Evolutionary conservation across 2,888 invertebrate genomes (phyloP).

Genomic region (Sphaeridia pumilis): DNA sequence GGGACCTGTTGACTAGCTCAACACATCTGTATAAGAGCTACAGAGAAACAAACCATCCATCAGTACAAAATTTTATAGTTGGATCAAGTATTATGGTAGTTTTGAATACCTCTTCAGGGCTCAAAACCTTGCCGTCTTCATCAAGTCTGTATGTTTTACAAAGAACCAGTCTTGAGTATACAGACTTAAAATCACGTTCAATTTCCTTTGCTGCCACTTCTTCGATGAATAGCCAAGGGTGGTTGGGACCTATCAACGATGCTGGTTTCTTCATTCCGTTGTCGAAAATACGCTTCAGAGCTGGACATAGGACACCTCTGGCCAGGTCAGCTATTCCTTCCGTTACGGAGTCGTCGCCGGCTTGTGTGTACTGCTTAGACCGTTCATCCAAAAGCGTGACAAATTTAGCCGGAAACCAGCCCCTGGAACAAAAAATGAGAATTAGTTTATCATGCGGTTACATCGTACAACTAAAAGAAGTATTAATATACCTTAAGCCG

Average conservation of each 20-base stretch:
- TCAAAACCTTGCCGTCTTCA: conserved; percentile 97
- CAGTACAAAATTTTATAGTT: background rate
- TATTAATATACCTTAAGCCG: conserved; percentile 54
- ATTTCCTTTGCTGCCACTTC: conserved; percentile 94
- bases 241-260: conserved; percentile 67
- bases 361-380: conserved; percentile 77
- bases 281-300: conserved; percentile 82
- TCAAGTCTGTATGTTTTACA: conserved; percentile 97
- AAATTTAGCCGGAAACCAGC: conserved; percentile 97
- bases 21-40: conserved; percentile 81
- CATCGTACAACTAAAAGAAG: background rate
- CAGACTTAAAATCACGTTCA: conserved; percentile 94
- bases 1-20: conserved; percentile 87
- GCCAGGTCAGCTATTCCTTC: conserved; percentile 95
- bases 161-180: conserved; percentile 88
- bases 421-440: conserved; percentile 37
- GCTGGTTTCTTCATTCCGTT: conserved; percentile 83
- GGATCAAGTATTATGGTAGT: background rate
- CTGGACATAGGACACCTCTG: conserved; percentile 82
- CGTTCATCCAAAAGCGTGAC: conserved; percentile 91
- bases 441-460: background rate
- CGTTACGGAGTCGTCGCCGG: conserved; percentile 94
- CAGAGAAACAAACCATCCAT: conserved; percentile 29
- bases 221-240: conserved; percentile 98
- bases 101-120: conserved; percentile 74